phyloP scores from a whole-genome alignment of 64 coral and sea anemone species.

The Hydrozoanthus tunicans region DNA sequence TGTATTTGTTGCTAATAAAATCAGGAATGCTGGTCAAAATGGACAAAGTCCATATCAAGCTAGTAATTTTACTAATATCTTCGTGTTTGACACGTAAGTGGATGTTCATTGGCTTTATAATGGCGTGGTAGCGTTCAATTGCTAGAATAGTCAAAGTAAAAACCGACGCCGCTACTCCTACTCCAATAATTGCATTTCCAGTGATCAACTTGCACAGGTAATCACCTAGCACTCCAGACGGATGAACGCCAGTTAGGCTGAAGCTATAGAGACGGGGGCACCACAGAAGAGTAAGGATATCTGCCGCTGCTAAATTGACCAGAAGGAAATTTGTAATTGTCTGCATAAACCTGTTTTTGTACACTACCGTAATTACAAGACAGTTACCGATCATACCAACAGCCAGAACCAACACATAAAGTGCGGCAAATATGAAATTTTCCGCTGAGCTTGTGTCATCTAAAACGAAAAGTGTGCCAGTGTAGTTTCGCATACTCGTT shows the following conservation, averaged over 20 bases:
- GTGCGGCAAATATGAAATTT: background rate
- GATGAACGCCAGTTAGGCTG: constrained; percentile 51
- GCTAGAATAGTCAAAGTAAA: constrained; percentile 68
- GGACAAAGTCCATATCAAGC: constrained; percentile 34
- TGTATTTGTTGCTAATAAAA: constrained; percentile 59
- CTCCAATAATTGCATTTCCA: constrained; percentile 70
- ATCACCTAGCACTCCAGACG: constrained; percentile 59
- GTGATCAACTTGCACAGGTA: constrained; percentile 76
- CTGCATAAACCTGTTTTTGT: constrained; percentile 49
- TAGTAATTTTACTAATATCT: constrained; percentile 52
- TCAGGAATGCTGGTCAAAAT: constrained; percentile 53
- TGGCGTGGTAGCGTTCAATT: constrained; percentile 68
- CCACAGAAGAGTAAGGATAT: constrained; percentile 53
- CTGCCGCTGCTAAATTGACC: constrained; percentile 55
- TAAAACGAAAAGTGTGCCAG: no score
- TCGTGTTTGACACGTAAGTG: constrained; percentile 34
- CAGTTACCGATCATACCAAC: constrained; percentile 55
- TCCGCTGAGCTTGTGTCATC: background rate
- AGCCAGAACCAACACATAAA: constrained; percentile 17
- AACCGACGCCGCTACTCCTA: constrained; percentile 54
- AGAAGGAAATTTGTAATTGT: constrained; percentile 71
- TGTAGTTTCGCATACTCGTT: no score
- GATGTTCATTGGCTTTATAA: constrained; percentile 53
- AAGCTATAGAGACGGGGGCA: constrained; percentile 76
- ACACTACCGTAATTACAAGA: constrained; percentile 56